Percentiles rank a stretch among this genome's conserved stretches.
Conservation (phyloP, 2,888 invertebrate species). For the Anoplius nigerrimus region DNA sequence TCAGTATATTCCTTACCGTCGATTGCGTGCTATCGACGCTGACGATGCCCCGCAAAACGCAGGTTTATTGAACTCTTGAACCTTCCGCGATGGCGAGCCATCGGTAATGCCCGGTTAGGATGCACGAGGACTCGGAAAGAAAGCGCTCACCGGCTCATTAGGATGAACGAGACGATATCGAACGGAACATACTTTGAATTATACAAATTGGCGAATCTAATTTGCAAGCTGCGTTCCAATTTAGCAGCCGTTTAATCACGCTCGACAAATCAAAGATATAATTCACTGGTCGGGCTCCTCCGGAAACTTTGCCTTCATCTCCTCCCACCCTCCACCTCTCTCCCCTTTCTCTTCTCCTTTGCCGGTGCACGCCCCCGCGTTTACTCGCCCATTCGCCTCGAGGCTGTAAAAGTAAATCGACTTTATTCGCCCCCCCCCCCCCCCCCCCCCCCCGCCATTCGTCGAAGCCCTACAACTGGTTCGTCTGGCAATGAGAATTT, state of each 20-base stretch:
- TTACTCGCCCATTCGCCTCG: slow-evolving; percentile 26
- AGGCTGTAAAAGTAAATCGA: slow-evolving; percentile 54
- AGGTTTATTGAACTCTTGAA: too few species aligned
- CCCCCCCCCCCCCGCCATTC: slow-evolving; percentile 22
- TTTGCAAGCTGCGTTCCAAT: slow-evolving; percentile 46
- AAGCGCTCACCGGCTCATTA: too few species aligned
- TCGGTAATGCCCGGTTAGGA: too few species aligned
- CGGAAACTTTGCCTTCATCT: slow-evolving; percentile 45
- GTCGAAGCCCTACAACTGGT: slow-evolving; percentile 14
- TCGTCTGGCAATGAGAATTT: slow-evolving; percentile 30
- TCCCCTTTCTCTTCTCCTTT: neutral
- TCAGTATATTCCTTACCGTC: too few species aligned
- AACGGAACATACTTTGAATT: slow-evolving; percentile 20
- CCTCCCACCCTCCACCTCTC: slow-evolving; percentile 31
- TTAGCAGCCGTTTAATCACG: slow-evolving; percentile 54
- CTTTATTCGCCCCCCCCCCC: slow-evolving; percentile 42
- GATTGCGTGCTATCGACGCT: too few species aligned
- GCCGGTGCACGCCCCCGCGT: neutral
- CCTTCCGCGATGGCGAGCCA: too few species aligned
- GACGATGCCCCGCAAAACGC: too few species aligned
- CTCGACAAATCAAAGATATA: slow-evolving; percentile 54
- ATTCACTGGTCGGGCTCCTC: slow-evolving; percentile 47
- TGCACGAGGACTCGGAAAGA: too few species aligned
- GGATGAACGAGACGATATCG: slow-evolving; percentile 3
- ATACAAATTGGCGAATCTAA: slow-evolving; percentile 45